Evolutionary conservation across 2,113 vertebrate genomes (phyloP).

Genomic region (Aix galericulata): DNA sequence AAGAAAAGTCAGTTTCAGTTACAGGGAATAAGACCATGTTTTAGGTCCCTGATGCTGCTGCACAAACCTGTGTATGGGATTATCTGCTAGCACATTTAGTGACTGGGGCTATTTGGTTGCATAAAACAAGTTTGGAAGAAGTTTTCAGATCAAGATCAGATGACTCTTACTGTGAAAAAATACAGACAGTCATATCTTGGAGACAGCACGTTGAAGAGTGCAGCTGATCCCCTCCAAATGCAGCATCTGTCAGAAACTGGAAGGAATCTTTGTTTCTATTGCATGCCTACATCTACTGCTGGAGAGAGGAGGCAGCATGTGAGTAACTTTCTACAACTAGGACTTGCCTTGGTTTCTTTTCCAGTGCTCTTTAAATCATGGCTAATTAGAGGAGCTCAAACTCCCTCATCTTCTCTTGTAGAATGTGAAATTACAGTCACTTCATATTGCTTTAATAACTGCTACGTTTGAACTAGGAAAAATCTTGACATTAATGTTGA

Average conservation of each 20-base stretch:
- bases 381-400: slow-evolving; percentile 36
- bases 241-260: neutral
- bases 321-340: neutral
- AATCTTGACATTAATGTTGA: neutral
- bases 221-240: neutral
- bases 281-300: neutral
- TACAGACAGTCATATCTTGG: neutral
- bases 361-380: slow-evolving; percentile 2
- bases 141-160: neutral
- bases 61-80: neutral
- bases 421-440: slow-evolving; percentile 7
- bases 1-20: neutral
- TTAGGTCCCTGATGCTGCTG: neutral
- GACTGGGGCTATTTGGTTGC: neutral
- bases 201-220: neutral
- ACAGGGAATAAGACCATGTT: neutral
- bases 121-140: neutral
- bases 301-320: neutral
- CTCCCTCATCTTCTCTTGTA: neutral
- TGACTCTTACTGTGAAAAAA: neutral
- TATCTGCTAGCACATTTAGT: neutral
- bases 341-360: neutral
- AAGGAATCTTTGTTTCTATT: slow-evolving; percentile 16
- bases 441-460: slow-evolving; percentile 30
- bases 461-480: neutral